Evolutionary conservation across 1,140 invertebrate species (phyloP).

Genomic region (Anadara kagoshimensis): DNA sequence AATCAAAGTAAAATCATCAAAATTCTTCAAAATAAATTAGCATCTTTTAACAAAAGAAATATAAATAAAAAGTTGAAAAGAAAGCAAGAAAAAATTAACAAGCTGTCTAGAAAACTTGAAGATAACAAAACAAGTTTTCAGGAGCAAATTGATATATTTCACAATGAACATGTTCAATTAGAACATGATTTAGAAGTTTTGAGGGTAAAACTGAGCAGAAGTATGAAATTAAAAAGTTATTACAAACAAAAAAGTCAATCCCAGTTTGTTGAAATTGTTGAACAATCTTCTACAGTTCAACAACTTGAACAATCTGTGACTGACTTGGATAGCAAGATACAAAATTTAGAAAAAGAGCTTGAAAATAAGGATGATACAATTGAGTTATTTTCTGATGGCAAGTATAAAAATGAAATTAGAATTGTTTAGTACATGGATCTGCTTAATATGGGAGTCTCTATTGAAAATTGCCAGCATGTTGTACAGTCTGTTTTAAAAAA

Average conservation of each 20-base stretch:
- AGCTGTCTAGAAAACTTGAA: neutral
- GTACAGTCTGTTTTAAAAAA: too few relatives aligned
- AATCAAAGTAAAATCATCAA: too few relatives aligned
- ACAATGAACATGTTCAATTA: neutral
- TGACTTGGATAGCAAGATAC: neutral
- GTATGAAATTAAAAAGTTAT: neutral
- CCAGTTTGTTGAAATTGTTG: neutral
- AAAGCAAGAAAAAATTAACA: neutral
- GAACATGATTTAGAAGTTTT: neutral
- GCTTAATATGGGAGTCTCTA: too few relatives aligned
- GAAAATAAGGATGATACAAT: too few relatives aligned
- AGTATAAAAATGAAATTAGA: too few relatives aligned
- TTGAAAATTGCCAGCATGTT: too few relatives aligned
- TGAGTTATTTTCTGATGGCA: too few relatives aligned
- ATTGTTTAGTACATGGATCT: too few relatives aligned
- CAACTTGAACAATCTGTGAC: neutral
- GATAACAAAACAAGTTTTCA: neutral
- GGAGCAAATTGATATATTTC: neutral
- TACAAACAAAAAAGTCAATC: neutral
- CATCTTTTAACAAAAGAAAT: neutral
- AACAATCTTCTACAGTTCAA: neutral
- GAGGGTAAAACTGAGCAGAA: neutral
- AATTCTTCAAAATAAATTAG: neutral
- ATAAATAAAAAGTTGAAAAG: constrained; percentile 1
- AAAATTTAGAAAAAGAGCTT: neutral